Conservation (phyloP, 2,113 vertebrate species). For the Platichthys flesus region DNA sequence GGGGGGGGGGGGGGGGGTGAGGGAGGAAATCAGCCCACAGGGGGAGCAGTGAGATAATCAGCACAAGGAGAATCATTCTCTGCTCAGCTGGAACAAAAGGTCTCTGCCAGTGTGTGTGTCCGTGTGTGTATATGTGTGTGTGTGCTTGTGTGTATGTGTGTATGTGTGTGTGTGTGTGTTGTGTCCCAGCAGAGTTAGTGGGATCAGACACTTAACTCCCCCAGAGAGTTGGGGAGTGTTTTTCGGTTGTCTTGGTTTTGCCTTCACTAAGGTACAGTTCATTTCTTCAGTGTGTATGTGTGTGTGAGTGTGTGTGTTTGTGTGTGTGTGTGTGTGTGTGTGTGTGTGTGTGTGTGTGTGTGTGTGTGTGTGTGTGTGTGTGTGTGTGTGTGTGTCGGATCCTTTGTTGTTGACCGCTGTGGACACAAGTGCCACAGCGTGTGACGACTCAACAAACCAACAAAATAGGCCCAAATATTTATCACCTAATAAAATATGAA, state of each 20-base stretch:
- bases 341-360: constrained; percentile 10
- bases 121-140: constrained; percentile 16
- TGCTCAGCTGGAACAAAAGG: constrained; percentile 73
- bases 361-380: background rate
- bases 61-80: constrained; percentile 74
- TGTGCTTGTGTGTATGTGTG: constrained; percentile 37
- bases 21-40: constrained; percentile 20
- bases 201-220: constrained; percentile 35
- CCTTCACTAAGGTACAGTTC: constrained; percentile 25
- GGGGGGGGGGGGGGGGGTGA: background rate
- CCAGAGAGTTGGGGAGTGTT: constrained; percentile 33
- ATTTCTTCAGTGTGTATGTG: constrained; percentile 6
- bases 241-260: constrained; percentile 42
- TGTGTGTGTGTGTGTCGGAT: constrained; percentile 13
- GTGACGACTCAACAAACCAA: background rate
- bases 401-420: constrained; percentile 20
- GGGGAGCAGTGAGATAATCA: constrained; percentile 69
- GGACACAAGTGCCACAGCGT: constrained; percentile 1
- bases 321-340: constrained; percentile 11
- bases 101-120: constrained; percentile 45
- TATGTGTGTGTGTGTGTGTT: constrained; percentile 48
- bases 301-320: constrained; percentile 13
- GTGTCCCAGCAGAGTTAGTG: constrained; percentile 48
- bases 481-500: too few relatives aligned
- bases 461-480: too few relatives aligned